Conservation (phyloP, 2,113 vertebrate genomes). For the Dicaeum eximium region DNA sequence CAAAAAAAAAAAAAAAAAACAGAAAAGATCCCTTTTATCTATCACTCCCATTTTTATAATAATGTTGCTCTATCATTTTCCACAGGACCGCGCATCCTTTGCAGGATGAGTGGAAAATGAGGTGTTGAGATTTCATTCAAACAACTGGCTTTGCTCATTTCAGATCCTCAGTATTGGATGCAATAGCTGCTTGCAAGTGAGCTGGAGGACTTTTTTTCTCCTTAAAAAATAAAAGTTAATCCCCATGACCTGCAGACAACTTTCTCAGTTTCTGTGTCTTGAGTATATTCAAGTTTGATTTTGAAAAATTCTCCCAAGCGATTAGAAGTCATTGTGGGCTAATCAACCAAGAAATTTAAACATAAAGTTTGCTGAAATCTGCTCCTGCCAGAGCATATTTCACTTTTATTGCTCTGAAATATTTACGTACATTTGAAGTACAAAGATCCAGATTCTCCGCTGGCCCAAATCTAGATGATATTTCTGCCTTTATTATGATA, state of each 20-base stretch:
- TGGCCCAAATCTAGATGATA: not conserved
- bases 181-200: not conserved
- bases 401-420: conserved; percentile 23
- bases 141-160: not conserved
- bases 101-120: not conserved
- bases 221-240: not conserved
- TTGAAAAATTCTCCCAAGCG: conserved; percentile 17
- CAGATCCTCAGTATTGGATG: not conserved
- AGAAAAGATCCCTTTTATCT: not conserved
- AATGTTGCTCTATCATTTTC: not conserved
- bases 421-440: conserved; percentile 8
- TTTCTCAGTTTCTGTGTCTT: not conserved
- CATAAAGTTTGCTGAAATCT: conserved; percentile 42
- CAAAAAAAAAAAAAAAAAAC: not conserved
- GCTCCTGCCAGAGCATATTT: conserved; percentile 24
- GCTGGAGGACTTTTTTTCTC: not conserved
- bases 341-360: conserved; percentile 64
- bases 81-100: not conserved
- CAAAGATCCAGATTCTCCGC: not conserved
- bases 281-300: conserved; percentile 14
- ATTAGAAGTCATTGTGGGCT: conserved; percentile 50
- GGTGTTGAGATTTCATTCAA: not conserved
- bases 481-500: not conserved
- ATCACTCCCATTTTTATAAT: not conserved
- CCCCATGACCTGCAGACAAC: not conserved